Evolutionary conservation across 1,140 invertebrate species (phyloP).

Genomic region (Ganaspis sp.): DNA sequence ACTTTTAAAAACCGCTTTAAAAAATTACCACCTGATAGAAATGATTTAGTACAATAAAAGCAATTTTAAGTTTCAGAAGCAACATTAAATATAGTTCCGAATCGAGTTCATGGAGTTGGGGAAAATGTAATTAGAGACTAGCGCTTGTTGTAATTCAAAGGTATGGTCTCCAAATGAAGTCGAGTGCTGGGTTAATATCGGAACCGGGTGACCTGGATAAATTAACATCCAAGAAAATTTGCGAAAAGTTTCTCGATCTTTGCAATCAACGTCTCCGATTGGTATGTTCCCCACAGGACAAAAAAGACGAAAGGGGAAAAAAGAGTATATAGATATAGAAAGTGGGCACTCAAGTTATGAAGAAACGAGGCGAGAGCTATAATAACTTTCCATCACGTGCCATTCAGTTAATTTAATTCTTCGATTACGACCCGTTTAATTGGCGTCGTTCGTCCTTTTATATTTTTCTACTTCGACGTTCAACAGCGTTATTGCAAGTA

Average conservation of each 20-base stretch:
- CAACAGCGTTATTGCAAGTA: background rate
- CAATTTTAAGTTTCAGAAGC: background rate
- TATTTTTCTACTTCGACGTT: constrained; percentile 1
- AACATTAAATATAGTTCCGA: constrained; percentile 1
- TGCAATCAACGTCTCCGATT: background rate
- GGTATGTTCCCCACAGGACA: background rate
- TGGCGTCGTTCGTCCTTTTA: background rate
- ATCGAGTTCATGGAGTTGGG: constrained; percentile 17
- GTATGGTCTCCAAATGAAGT: background rate
- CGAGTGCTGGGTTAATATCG: constrained; percentile 18
- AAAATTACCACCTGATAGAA: background rate
- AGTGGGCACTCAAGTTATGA: no score
- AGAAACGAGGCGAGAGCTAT: background rate
- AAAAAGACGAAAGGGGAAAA: background rate
- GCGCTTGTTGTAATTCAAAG: constrained; percentile 14
- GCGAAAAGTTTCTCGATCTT: background rate
- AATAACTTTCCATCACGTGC: constrained; percentile 21
- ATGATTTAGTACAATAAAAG: constrained; percentile 7
- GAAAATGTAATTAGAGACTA: constrained; percentile 26
- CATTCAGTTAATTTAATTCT: constrained; percentile 14
- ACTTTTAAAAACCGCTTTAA: no score
- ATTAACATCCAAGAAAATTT: constrained; percentile 14
- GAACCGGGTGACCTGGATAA: background rate
- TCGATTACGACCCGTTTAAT: constrained; percentile 6
- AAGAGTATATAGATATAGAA: background rate